Base-by-base conservation (phyloP, 2,797 vertebrate genomes). In the Lacerta bilineata region DNA sequence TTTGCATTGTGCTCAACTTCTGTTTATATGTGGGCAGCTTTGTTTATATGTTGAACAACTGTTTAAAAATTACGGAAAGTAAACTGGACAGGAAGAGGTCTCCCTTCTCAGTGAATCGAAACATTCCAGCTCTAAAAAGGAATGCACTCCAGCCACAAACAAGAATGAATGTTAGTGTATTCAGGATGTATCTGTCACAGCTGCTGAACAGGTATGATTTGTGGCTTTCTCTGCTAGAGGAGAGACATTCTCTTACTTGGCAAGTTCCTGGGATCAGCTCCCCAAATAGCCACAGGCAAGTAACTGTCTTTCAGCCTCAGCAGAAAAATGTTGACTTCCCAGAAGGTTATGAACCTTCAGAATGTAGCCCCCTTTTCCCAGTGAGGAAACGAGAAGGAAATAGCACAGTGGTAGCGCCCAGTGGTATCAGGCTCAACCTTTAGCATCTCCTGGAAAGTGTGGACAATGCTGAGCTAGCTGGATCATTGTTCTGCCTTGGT, bases 41-140 rank as follows among this genome's bases (percentile, higher is more conserved):
- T 95, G 85, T 93, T 95, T 93, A 95, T 80, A 91, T 75, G 36
- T 85, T 29, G 61, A 93, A 80, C 89, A 93, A 91, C 89, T 93
- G 79, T 90, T 90, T 85, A 91, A 72, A 91, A 72, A 91, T 4
- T 75, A 87, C 25, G 75, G 25, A 90, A 66, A 77, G 88, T 91
- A 90, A 92, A 2, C 43, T 90, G 86, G n/a, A 80, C 92, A 41
- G 41, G 69, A 0, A 8, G 71, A 85, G 88, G 2, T 1, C 0
- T 82, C 89, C 85, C 43, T 84, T 89, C 15, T 77, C 90, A 68
- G 4, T 66, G 33, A 84, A 6, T 20, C 78, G 41, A 83, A 85
- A 84, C 68, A 87, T 90, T 80, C 89, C 29, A 82, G 11, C 39
- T 23, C 9, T 9, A 87, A 79, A 87, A 88, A 0, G 18, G 2